phyloP scores from a whole-genome alignment of 2,797 vertebrate species.

The Limnodromus scolopaceus region DNA sequence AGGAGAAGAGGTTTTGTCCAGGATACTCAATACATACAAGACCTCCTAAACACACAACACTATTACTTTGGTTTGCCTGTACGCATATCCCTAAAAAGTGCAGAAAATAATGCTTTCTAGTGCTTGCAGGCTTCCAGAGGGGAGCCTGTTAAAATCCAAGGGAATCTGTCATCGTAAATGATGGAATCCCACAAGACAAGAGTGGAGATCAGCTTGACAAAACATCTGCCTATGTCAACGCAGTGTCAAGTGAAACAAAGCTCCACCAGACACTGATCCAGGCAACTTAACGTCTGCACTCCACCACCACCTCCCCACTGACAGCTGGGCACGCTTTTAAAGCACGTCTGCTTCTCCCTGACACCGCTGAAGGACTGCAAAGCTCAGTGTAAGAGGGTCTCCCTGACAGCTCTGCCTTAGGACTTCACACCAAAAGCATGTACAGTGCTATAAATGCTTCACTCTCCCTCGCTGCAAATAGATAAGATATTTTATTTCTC shows the following conservation, averaged over 20 bases:
- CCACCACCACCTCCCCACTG: not conserved
- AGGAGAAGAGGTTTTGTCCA: not conserved
- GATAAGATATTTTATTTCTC: not conserved
- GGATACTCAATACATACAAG: not conserved
- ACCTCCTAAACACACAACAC: not conserved
- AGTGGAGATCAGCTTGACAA: slow-evolving; percentile 20
- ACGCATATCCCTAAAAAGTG: not conserved
- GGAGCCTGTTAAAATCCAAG: slow-evolving; percentile 27
- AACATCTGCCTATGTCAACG: slow-evolving; percentile 24
- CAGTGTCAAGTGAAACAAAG: slow-evolving; percentile 4
- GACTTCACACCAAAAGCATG: not conserved
- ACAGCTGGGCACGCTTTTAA: not conserved
- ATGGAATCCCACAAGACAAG: slow-evolving; percentile 23
- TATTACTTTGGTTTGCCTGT: not conserved
- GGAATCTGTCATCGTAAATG: not conserved
- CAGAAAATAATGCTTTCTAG: not conserved
- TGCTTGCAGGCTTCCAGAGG: not conserved
- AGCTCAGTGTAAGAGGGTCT: not conserved
- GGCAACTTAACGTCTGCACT: not conserved
- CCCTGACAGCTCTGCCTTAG: not conserved
- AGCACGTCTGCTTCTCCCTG: not conserved
- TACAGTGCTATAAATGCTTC: not conserved
- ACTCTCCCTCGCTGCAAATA: not conserved
- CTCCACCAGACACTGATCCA: not conserved
- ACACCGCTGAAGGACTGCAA: not conserved